Conservation (phyloP, 2,888 invertebrate genomes). For the Troglohyphantes excavatus region DNA sequence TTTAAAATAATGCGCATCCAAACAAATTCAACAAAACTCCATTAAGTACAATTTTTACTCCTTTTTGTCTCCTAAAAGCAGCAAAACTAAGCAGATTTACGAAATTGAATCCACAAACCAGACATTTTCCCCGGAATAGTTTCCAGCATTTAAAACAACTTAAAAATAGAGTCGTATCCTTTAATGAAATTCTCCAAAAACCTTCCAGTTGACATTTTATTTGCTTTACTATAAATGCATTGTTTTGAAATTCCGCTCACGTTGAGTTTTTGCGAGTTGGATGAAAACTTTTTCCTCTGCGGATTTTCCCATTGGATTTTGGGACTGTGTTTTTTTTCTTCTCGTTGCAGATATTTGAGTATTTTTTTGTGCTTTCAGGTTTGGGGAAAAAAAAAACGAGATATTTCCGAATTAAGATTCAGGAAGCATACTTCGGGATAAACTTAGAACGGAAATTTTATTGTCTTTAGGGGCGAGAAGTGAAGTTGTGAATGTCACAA, state of each 20-base stretch:
- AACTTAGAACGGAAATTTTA: slow-evolving; percentile 47
- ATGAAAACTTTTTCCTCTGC: slow-evolving; percentile 14
- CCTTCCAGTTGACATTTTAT: slow-evolving; percentile 41
- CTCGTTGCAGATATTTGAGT: slow-evolving; percentile 28
- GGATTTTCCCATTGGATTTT: slow-evolving; percentile 37
- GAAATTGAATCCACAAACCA: background rate
- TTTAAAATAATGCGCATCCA: too few relatives aligned
- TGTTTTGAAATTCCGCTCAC: slow-evolving; percentile 50
- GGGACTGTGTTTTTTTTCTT: slow-evolving; percentile 16
- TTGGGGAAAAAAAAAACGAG: slow-evolving; percentile 20
- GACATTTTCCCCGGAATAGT: background rate
- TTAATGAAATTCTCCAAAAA: slow-evolving; percentile 50
- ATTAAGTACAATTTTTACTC: slow-evolving; percentile 3
- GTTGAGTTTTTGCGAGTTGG: slow-evolving; percentile 23
- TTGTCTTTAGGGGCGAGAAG: slow-evolving; percentile 27
- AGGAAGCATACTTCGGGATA: slow-evolving; percentile 17
- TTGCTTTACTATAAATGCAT: slow-evolving; percentile 12
- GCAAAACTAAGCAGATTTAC: background rate
- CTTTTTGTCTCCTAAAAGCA: background rate
- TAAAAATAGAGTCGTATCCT: background rate
- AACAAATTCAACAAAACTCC: slow-evolving; percentile 17
- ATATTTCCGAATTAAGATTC: slow-evolving; percentile 29
- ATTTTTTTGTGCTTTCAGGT: slow-evolving; percentile 14
- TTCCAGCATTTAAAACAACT: background rate
- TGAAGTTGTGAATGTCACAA: slow-evolving; percentile 23